These are phyloP conservation scores for Periophthalmus magnuspinnatus DNA, from an alignment of 2,797 vertebrate genomes.

Conservation along the genomic window DNA sequence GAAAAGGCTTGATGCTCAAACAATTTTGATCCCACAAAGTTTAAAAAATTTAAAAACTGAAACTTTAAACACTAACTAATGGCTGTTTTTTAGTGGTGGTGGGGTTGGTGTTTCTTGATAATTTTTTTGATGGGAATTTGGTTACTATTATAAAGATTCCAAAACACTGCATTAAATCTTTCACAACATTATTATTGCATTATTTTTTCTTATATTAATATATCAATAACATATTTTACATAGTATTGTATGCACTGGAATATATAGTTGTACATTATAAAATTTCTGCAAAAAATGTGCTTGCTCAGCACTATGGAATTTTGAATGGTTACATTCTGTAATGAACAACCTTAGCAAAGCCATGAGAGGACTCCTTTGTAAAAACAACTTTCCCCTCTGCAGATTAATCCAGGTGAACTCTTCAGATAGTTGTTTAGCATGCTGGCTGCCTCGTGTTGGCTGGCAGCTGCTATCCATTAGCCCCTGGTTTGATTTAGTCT, in stretches of 20 bases:
- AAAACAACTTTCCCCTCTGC: neutral
- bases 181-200: neutral
- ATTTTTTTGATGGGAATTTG: no score
- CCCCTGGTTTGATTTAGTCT: conserved; percentile 48
- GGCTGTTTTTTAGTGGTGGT: no score
- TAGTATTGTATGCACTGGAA: neutral
- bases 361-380: neutral
- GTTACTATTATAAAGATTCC: neutral
- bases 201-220: neutral
- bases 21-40: no score
- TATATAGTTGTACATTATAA: neutral
- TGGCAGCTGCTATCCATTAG: conserved; percentile 53
- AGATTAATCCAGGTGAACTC: conserved; percentile 16
- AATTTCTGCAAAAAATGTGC: no score
- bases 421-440: conserved; percentile 48
- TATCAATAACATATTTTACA: neutral
- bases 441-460: conserved; percentile 39
- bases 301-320: neutral
- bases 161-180: neutral
- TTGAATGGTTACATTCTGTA: neutral
- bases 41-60: no score
- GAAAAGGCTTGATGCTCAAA: no score
- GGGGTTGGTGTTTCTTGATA: no score
- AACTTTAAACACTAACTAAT: no score
- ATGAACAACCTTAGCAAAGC: neutral